Evolutionary conservation across 2,888 invertebrate genomes (phyloP).

Genomic region (Diploptera punctata): DNA sequence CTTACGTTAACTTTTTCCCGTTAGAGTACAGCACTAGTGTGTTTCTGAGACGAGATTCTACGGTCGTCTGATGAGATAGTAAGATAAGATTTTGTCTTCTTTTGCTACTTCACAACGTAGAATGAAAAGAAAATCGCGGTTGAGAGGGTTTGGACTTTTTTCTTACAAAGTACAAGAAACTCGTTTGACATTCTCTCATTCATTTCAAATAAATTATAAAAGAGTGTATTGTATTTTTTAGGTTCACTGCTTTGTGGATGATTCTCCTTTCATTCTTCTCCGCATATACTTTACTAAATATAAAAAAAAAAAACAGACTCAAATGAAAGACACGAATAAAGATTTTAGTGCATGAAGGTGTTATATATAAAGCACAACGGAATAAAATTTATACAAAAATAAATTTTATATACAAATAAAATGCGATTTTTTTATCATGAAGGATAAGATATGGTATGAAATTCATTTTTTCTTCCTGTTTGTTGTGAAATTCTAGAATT

Average conservation of each 20-base stretch:
- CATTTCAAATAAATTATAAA: slow-evolving; percentile 24
- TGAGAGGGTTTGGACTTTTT: background rate
- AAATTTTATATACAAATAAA: too few species aligned
- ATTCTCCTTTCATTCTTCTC: background rate
- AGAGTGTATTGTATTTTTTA: slow-evolving; percentile 4
- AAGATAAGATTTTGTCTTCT: slow-evolving; percentile 11
- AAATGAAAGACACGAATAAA: too few species aligned
- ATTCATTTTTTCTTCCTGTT: too few species aligned
- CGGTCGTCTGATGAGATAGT: slow-evolving; percentile 5
- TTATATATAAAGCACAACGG: too few species aligned
- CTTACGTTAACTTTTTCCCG: background rate
- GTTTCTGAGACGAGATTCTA: too few species aligned
- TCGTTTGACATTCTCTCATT: slow-evolving; percentile 14
- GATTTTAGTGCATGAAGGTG: too few species aligned
- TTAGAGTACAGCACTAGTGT: slow-evolving; percentile 7
- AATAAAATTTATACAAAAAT: too few species aligned
- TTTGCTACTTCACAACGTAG: slow-evolving; percentile 5
- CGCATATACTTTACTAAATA: too few species aligned
- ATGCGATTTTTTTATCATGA: too few species aligned
- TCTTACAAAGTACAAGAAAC: background rate
- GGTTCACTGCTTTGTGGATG: background rate
- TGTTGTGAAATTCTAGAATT: too few species aligned
- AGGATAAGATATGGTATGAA: too few species aligned
- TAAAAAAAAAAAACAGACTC: too few species aligned
- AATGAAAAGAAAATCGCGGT: slow-evolving; percentile 7